Evolutionary conservation across 2,113 vertebrate genomes (phyloP).

Genomic region (Myxocyprinus asiaticus): DNA sequence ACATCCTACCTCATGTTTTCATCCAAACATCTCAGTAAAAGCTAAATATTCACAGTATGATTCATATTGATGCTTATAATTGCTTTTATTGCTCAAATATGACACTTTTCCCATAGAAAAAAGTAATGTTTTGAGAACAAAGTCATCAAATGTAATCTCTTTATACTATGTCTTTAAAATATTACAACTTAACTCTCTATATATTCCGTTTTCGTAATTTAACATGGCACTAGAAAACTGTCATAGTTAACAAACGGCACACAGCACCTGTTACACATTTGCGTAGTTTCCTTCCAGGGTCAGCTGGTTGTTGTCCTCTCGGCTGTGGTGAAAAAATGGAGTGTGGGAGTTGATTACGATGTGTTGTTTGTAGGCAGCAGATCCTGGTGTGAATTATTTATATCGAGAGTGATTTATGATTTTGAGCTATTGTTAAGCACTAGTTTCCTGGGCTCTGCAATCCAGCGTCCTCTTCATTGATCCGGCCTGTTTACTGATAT

Average conservation of each 20-base stretch:
- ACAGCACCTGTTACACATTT: too few relatives aligned
- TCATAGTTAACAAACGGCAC: too few relatives aligned
- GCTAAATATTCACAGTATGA: neutral
- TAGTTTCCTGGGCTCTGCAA: slow-evolving; percentile 62
- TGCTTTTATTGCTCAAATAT: neutral
- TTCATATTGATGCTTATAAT: neutral
- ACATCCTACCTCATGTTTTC: slow-evolving; percentile 5
- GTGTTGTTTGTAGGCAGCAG: slow-evolving; percentile 47
- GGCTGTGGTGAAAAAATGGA: slow-evolving; percentile 9
- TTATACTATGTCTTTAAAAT: too few relatives aligned
- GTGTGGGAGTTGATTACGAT: slow-evolving; percentile 33
- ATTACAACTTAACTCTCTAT: too few relatives aligned
- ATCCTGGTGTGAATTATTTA: slow-evolving; percentile 59
- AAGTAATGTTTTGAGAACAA: too few relatives aligned
- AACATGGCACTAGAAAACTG: too few relatives aligned
- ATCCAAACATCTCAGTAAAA: neutral
- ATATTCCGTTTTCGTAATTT: too few relatives aligned
- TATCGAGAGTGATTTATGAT: slow-evolving; percentile 65
- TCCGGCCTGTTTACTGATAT: slow-evolving; percentile 58
- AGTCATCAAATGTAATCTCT: too few relatives aligned
- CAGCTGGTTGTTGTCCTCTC: slow-evolving; percentile 12
- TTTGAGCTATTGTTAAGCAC: slow-evolving; percentile 63
- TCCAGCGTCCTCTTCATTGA: slow-evolving; percentile 70
- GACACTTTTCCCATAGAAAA: too few relatives aligned
- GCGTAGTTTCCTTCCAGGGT: neutral